Evolutionary conservation across 2,888 invertebrate genomes (phyloP), one percentile per base, ranked within the genome.

Genomic region (Podotricha telesiphe): DNA sequence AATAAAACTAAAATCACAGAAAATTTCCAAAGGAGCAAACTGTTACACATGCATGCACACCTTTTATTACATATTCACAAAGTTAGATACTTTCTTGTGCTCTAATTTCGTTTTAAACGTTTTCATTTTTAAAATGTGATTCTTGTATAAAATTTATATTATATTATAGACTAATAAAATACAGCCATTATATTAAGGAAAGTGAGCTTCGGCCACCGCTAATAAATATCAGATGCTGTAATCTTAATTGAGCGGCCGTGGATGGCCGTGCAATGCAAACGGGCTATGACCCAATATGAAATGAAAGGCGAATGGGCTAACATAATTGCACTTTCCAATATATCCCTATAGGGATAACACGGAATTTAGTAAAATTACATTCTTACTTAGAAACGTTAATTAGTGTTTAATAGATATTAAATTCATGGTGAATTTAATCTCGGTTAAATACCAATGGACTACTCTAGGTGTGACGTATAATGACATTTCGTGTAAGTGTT

Each of bases 341-440:
- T 53, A 17, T 37, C 55, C 34, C 55, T 55, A 55, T 55, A 55
- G 55, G 34, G 34, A 34, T 53, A 34, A 53, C 10, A 28, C 34
- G 17, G n/a, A 37, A 17, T 5, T 37, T 17, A 55, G 17, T 28
- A 1, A n/a, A 37, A 8, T 17, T 11, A n/a, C n/a, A 53, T 8
- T 53, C 28, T n/a, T 10, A 37, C 55, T 11, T 11, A 37, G 34
- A 55, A 17, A 34, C 34, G 55, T 17, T 37, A 11, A 55, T 34
- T 34, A 55, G 11, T 13, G 17, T 34, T 53, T 53, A n/a, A 53
- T 10, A 10, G 8, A 53, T 1, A 34, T 53, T 53, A 28, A 17
- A 28, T 28, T 15, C 1, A n/a, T 10, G 37, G 8, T 1, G 10
- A n/a, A 53, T 1, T 53, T 34, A 17, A 53, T 28, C 8, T 1